Conservation (phyloP, 2,797 vertebrate species). For the Chelon auratus region DNA sequence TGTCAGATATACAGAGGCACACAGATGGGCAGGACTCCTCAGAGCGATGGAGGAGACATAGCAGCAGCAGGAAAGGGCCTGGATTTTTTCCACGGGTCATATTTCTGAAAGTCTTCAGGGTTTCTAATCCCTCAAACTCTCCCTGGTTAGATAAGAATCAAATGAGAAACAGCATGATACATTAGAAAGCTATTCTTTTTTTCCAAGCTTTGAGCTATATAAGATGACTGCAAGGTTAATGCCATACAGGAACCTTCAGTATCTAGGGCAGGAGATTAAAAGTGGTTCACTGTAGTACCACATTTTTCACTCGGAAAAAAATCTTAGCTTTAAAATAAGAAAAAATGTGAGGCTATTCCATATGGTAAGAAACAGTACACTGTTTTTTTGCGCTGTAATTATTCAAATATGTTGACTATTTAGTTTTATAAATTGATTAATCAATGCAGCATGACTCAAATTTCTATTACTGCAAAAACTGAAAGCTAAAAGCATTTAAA, state of each 20-base stretch:
- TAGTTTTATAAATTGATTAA: neutral
- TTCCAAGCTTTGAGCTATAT: constrained; percentile 22
- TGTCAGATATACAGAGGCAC: constrained; percentile 92
- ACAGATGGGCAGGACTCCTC: constrained; percentile 80
- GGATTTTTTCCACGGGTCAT: constrained; percentile 69
- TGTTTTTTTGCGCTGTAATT: neutral
- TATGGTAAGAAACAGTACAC: neutral
- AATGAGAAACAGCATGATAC: constrained; percentile 45
- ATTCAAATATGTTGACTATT: neutral
- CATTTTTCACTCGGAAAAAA: constrained; percentile 2
- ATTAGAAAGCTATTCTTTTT: constrained; percentile 38
- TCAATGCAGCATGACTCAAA: neutral
- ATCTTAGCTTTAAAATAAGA: constrained; percentile 13
- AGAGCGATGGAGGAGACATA: constrained; percentile 56
- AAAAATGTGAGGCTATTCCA: neutral
- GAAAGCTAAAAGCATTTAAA: no score
- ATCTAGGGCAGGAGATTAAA: constrained; percentile 30
- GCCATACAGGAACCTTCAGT: constrained; percentile 6
- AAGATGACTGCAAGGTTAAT: constrained; percentile 41
- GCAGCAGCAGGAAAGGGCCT: constrained; percentile 70
- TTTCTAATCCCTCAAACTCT: constrained; percentile 33
- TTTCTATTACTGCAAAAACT: no score
- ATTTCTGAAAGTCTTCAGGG: constrained; percentile 41
- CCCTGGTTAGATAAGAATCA: constrained; percentile 55
- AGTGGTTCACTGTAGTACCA: constrained; percentile 18